Evolutionary conservation across 2,888 invertebrate genomes (phyloP), one percentile per base, ranked within the genome.

Genomic region (Temnothorax ravouxi): DNA sequence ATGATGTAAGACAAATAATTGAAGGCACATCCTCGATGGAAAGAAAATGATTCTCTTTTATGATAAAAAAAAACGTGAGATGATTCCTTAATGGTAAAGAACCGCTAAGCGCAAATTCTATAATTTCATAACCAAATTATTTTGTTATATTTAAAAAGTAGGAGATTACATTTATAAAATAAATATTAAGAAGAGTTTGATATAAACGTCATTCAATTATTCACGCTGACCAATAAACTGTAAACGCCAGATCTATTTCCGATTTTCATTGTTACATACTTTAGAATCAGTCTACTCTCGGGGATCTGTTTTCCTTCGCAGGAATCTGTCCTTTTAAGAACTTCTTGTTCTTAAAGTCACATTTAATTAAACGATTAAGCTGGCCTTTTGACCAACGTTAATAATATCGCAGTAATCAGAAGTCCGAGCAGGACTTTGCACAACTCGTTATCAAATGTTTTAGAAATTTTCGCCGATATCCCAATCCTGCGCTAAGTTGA

Each of bases 401-500:
- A 69, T 21, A 44, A 47, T 34, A 56, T 56, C 56, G 56, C 79
- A 21, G 34, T 25, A 59, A n/a, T 79, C 34, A 69, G 47, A 79
- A 18, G 13, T 6, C 47, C 13, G 59, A 21, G 38, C 47, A n/a
- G 38, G 56, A 1, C n/a, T 83, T 83, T 47, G 56, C 13, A 29
- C 6, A 38, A 38, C 41, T 86, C 74, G 67, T 83, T 75, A 79
- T 86, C 77, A 74, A 59, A 82, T 52, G 54, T 44, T 87, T 91
- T 92, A 94, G 87, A 94, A 94, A 83, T 90, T 93, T 83, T 92
- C 94, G 76, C 93, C 93, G 88, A 93, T 91, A 59, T 92, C 92
- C 38, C 92, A 92, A 76, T 93, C 92, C 15, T 89, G 91, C 77
- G 87, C 91, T 38, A 92, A 89, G 84, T 93, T 91, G 88, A 93